Percentiles rank a stretch among this genome's conserved stretches.
Conservation (phyloP, 1,140 invertebrate species). For the Lordiphosa clarofinis region DNA sequence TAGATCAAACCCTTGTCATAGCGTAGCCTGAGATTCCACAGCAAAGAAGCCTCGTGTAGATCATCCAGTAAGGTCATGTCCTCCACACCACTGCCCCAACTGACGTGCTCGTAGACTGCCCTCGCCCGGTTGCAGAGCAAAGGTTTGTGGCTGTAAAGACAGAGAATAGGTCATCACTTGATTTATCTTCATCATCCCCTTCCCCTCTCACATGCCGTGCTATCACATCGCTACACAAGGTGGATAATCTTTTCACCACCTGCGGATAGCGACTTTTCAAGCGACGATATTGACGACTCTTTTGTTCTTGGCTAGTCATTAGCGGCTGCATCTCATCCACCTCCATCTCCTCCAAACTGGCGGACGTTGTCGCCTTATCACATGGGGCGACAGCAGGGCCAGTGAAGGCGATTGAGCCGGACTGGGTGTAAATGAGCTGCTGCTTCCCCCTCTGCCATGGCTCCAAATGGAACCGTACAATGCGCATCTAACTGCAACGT, state of each 20-base stretch:
- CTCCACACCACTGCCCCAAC: conserved; percentile 92
- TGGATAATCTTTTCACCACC: conserved; percentile 74
- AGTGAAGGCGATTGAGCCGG: conserved; percentile 73
- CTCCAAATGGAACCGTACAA: conserved; percentile 78
- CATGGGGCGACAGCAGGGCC: conserved; percentile 67
- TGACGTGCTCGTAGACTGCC: conserved; percentile 89
- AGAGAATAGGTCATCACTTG: no score
- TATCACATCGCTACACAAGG: conserved; percentile 75
- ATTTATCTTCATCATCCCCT: no score
- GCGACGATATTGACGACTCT: conserved; percentile 51
- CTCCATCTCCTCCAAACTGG: conserved; percentile 68
- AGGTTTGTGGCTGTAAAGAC: conserved; percentile 88
- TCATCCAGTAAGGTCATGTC: conserved; percentile 95
- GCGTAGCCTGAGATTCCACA: conserved; percentile 95
- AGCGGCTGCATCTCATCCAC: conserved; percentile 42
- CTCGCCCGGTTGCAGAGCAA: conserved; percentile 91
- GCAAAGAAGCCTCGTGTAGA: conserved; percentile 92
- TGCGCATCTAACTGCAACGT: conserved; percentile 62
- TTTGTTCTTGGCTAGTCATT: no score
- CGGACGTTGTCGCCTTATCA: conserved; percentile 71
- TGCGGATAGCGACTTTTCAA: conserved; percentile 74
- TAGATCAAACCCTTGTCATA: conserved; percentile 95
- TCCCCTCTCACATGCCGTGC: conserved; percentile 67
- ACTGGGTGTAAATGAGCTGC: conserved; percentile 70
- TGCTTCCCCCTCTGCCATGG: conserved; percentile 74